A percentile compares a stretch with the other conserved stretches of the same genome.
Evolutionary conservation across 2,797 vertebrate genomes (phyloP).

Genomic region (Spondyliosoma cantharus): DNA sequence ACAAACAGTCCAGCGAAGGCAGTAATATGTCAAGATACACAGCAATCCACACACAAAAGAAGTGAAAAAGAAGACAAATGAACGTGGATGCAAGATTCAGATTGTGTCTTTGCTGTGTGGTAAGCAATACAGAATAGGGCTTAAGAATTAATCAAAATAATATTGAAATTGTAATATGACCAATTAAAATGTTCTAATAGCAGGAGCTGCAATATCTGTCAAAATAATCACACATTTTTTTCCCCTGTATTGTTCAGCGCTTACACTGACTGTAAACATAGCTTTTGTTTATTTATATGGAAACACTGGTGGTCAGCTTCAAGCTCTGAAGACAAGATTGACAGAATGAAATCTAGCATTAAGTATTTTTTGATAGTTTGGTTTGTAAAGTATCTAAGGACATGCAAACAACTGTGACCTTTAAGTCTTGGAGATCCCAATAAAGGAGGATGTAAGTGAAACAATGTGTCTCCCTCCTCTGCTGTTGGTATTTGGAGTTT

Average conservation of each 20-base stretch:
- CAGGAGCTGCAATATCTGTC: too few relatives aligned
- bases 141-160: too few relatives aligned
- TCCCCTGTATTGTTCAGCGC: too few relatives aligned
- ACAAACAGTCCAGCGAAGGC: background rate
- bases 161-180: too few relatives aligned
- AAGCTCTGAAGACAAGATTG: too few relatives aligned
- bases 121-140: background rate
- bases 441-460: conserved; percentile 26
- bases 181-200: too few relatives aligned
- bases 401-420: conserved; percentile 30
- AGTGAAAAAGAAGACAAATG: too few relatives aligned
- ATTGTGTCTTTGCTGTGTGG: background rate
- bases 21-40: background rate
- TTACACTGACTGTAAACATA: background rate
- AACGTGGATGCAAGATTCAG: too few relatives aligned
- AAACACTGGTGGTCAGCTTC: background rate
- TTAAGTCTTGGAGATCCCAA: conserved; percentile 13
- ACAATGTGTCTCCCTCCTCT: conserved; percentile 31
- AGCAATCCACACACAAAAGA: background rate
- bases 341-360: background rate
- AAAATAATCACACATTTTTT: too few relatives aligned
- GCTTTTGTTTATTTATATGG: background rate
- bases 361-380: background rate
- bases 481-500: conserved; percentile 58
- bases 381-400: background rate